Evolutionary conservation across 2,797 vertebrate species (phyloP).

Genomic region (Aeoliscus strigatus): DNA sequence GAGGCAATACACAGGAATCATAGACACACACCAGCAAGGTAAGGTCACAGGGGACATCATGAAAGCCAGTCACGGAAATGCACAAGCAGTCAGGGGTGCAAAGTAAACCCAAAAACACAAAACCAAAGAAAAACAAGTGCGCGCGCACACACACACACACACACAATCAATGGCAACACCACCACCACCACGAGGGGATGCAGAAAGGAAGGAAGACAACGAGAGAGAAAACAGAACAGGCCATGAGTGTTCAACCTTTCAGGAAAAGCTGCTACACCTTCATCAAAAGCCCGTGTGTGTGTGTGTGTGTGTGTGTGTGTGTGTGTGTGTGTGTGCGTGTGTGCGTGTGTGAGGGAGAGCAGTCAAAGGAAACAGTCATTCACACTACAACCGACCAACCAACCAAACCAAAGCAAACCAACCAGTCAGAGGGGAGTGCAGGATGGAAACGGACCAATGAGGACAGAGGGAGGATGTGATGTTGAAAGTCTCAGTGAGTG

Average conservation of each 20-base stretch:
- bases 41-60: constrained; percentile 82
- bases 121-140: neutral
- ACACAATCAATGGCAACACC: constrained; percentile 30
- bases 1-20: constrained; percentile 45
- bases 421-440: constrained; percentile 40
- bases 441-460: constrained; percentile 53
- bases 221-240: constrained; percentile 78
- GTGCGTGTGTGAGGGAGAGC: no score
- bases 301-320: constrained; percentile 5
- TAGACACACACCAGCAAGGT: constrained; percentile 49
- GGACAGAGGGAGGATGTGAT: constrained; percentile 36
- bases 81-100: constrained; percentile 60
- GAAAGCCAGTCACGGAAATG: constrained; percentile 81
- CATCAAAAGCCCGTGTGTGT: constrained; percentile 43
- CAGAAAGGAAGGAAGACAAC: constrained; percentile 70
- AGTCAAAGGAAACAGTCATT: no score
- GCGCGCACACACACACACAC: constrained; percentile 4
- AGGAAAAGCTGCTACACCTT: constrained; percentile 55
- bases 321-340: constrained; percentile 1
- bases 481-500: constrained; percentile 40
- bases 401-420: no score
- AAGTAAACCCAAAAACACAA: constrained; percentile 25
- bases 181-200: constrained; percentile 64
- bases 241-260: constrained; percentile 70
- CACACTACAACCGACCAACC: no score